These are phyloP conservation scores for Tyrannus savana DNA, from an alignment of 2,113 vertebrate species.

Conservation along the genomic window DNA sequence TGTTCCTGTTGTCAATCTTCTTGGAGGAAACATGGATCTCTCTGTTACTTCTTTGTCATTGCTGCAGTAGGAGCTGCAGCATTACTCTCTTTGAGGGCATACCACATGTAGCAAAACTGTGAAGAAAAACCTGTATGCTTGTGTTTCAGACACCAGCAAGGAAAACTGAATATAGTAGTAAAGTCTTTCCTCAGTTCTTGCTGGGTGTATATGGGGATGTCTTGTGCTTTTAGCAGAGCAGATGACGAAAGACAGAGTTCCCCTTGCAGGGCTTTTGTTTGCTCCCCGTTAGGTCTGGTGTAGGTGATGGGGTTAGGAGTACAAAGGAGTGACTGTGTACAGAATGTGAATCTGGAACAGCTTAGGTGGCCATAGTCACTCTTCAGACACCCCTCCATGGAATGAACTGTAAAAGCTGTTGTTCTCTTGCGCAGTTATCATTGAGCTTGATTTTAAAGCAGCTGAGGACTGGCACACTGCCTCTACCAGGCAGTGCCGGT, in stretches of 20 bases:
- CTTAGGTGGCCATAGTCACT: neutral
- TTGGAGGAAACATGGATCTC: neutral
- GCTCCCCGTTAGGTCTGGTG: neutral
- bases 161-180: neutral
- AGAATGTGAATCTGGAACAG: neutral
- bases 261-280: neutral
- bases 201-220: neutral
- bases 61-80: neutral
- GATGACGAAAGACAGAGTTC: neutral
- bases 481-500: neutral
- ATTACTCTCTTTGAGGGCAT: neutral
- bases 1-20: neutral
- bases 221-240: neutral
- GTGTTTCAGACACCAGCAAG: neutral
- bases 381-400: neutral
- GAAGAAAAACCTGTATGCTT: neutral
- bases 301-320: neutral
- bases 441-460: neutral
- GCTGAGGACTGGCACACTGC: neutral
- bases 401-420: neutral
- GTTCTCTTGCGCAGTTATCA: rapidly evolving
- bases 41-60: neutral
- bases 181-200: neutral
- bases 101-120: neutral
- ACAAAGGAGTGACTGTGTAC: slow-evolving; percentile 13